A percentile compares a stretch with the other conserved stretches of the same genome.
phyloP scores from a whole-genome alignment of 2,888 invertebrate species.

The Eupeodes latifasciatus region DNA sequence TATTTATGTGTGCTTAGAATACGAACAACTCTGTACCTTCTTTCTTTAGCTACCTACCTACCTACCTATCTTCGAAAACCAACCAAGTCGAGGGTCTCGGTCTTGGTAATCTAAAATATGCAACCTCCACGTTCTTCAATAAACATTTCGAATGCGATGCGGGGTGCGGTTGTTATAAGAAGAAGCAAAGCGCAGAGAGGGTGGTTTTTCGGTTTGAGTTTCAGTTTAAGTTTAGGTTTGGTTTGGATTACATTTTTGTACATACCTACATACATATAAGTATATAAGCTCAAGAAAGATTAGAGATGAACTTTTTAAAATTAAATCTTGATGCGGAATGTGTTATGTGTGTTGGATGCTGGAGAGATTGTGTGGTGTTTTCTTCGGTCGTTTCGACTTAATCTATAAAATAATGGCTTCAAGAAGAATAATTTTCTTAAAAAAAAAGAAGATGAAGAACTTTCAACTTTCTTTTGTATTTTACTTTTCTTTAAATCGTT shows the following conservation, averaged over 20 bases:
- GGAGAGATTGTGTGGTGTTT: constrained; percentile 22
- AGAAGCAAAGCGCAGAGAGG: too few species aligned
- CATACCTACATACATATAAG: too few species aligned
- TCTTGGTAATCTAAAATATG: constrained; percentile 60
- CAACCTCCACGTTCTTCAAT: constrained; percentile 68
- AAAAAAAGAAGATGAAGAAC: not conserved
- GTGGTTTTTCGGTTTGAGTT: not conserved
- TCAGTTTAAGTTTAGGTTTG: too few species aligned
- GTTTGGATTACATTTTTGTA: not conserved
- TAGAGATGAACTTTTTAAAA: constrained; percentile 73
- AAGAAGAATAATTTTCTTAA: constrained; percentile 12
- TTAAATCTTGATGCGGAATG: constrained; percentile 69
- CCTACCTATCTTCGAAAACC: not conserved
- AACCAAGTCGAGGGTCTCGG: constrained; percentile 28
- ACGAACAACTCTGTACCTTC: constrained; percentile 8
- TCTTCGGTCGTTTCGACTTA: constrained; percentile 44
- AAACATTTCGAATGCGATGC: constrained; percentile 56
- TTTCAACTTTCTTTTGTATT: constrained; percentile 8
- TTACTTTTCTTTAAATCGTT: not conserved
- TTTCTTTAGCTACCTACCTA: not conserved
- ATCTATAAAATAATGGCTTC: constrained; percentile 13
- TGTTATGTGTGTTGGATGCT: constrained; percentile 8
- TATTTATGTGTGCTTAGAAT: constrained; percentile 68
- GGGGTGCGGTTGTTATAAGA: constrained; percentile 5
- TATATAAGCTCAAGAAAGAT: constrained; percentile 53